phyloP scores from a whole-genome alignment of 2,113 vertebrate species.

The Pardalotus punctatus region DNA sequence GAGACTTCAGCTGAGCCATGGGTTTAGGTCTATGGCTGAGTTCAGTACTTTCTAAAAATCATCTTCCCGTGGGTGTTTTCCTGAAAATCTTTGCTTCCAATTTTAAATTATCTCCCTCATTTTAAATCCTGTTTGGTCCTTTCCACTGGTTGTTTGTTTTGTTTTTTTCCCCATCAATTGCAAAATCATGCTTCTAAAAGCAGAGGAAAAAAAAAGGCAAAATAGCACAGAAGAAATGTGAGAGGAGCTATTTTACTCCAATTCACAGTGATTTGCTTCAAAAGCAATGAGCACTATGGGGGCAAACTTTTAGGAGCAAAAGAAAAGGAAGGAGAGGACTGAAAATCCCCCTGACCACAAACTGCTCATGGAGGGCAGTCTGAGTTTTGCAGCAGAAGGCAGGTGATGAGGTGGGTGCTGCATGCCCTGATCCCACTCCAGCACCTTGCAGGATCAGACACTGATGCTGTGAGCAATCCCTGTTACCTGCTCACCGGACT shows the following conservation, averaged over 20 bases:
- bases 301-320: background rate
- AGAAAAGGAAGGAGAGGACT: background rate
- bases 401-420: background rate
- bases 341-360: background rate
- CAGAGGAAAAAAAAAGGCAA: background rate
- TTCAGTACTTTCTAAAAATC: background rate
- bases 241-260: background rate
- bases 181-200: background rate
- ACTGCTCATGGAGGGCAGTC: background rate
- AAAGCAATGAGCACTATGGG: background rate
- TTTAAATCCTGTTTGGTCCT: background rate
- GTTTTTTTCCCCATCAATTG: background rate
- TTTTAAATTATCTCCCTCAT: background rate
- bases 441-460: background rate
- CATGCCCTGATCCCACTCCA: fast-evolving
- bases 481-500: background rate
- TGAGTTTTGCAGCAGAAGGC: background rate
- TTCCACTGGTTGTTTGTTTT: background rate
- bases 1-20: background rate
- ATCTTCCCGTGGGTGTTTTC: background rate
- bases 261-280: background rate
- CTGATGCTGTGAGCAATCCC: background rate
- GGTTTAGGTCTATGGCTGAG: background rate
- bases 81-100: background rate
- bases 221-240: background rate